These are phyloP conservation scores for Virgularia gustaviana DNA, from an alignment of 92 coral and sea anemone species.

Conservation along the genomic window DNA sequence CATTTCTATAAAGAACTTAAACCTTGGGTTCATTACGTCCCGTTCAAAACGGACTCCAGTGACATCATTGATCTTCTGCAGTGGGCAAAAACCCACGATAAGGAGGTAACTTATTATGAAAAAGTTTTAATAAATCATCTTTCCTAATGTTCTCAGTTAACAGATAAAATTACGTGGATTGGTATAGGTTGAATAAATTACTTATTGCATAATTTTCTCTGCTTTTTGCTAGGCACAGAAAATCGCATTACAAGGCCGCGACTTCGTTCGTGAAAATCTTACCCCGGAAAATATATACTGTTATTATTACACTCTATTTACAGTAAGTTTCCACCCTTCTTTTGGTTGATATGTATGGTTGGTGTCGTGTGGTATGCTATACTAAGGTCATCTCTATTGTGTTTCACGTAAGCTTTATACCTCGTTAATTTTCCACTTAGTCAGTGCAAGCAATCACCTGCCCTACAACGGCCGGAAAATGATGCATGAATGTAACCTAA, in stretches of 20 bases:
- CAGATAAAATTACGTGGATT: not conserved
- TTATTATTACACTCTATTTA: slow-evolving; percentile 76
- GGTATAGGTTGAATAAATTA: not conserved
- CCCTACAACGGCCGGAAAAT: too few species aligned
- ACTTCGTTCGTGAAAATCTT: slow-evolving; percentile 66
- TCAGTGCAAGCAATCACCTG: too few species aligned
- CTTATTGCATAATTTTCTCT: slow-evolving; percentile 10
- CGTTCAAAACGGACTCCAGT: slow-evolving; percentile 85
- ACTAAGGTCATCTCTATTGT: too few species aligned
- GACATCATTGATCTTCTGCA: slow-evolving; percentile 66
- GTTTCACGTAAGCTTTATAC: too few species aligned
- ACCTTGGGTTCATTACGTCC: slow-evolving; percentile 95
- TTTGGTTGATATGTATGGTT: too few species aligned
- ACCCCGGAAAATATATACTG: slow-evolving; percentile 75
- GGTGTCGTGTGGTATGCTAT: too few species aligned
- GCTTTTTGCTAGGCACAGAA: slow-evolving; percentile 60
- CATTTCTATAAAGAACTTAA: slow-evolving; percentile 85
- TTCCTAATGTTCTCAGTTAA: not conserved
- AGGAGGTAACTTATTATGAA: slow-evolving; percentile 53
- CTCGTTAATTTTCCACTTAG: too few species aligned
- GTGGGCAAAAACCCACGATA: slow-evolving; percentile 88
- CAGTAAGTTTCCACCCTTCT: too few species aligned
- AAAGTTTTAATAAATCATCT: not conserved
- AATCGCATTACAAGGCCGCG: slow-evolving; percentile 76
- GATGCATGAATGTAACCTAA: too few species aligned